Percentiles rank a stretch among this genome's conserved stretches.
These are phyloP conservation scores for Pemphredon lugubris DNA, from an alignment of 2,888 invertebrate species.

Conservation along the genomic window DNA sequence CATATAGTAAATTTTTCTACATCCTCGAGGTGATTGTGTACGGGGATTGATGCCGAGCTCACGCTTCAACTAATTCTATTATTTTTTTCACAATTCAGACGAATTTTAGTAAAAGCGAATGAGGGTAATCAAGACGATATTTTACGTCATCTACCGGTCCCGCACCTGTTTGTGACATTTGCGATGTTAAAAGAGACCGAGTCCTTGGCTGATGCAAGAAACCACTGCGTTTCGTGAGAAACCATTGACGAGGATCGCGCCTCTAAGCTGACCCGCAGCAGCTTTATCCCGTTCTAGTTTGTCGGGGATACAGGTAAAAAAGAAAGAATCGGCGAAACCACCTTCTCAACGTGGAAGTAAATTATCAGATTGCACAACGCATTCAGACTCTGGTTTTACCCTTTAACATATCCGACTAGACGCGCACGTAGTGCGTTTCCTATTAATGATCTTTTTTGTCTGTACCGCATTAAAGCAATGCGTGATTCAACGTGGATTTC, in stretches of 20 bases:
- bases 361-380: not conserved
- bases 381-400: not conserved
- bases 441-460: too few relatives aligned
- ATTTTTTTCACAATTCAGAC: constrained; percentile 15
- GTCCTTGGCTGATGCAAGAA: constrained; percentile 80
- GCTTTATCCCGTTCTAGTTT: constrained; percentile 21
- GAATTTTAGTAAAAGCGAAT: constrained; percentile 49
- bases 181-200: constrained; percentile 69
- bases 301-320: not conserved
- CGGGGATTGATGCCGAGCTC: too few relatives aligned
- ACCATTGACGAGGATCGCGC: constrained; percentile 44
- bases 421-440: not conserved
- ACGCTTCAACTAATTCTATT: not conserved
- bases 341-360: not conserved
- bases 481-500: not conserved
- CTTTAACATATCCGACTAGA: not conserved
- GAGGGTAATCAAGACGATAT: constrained; percentile 69
- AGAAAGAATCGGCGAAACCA: not conserved
- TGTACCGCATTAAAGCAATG: not conserved
- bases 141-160: constrained; percentile 80
- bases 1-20: too few relatives aligned
- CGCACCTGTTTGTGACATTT: constrained; percentile 74
- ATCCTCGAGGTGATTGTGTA: too few relatives aligned
- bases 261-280: constrained; percentile 38
- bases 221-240: constrained; percentile 75